Conservation (phyloP, 2,888 invertebrate genomes). For the Cantharis rustica region DNA sequence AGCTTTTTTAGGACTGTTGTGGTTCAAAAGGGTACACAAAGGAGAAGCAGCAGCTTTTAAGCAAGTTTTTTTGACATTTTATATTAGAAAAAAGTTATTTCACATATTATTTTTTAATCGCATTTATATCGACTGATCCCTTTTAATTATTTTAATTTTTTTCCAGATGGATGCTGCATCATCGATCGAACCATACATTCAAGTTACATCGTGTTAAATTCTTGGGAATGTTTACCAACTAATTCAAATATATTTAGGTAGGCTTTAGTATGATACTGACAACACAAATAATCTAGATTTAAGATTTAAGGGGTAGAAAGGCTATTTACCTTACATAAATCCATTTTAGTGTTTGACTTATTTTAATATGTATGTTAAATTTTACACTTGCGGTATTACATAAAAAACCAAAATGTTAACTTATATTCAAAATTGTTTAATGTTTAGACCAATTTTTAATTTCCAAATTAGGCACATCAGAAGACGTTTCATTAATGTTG, state of each 20-base stretch:
- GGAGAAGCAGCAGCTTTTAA: background rate
- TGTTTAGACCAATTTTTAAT: background rate
- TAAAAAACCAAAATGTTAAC: background rate
- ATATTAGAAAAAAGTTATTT: background rate
- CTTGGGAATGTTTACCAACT: background rate
- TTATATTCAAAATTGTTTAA: background rate
- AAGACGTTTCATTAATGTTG: background rate
- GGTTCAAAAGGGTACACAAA: background rate
- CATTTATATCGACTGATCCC: background rate
- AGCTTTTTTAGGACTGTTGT: background rate
- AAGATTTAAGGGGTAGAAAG: background rate
- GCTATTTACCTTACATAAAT: background rate
- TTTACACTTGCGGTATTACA: background rate
- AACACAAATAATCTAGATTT: background rate
- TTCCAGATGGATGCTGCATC: background rate
- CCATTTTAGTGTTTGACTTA: background rate
- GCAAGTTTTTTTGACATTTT: background rate
- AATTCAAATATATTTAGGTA: background rate
- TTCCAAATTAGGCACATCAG: background rate
- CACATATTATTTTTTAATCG: background rate
- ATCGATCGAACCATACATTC: background rate
- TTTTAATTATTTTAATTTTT: background rate
- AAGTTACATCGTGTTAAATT: background rate
- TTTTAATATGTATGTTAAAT: background rate
- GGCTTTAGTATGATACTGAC: background rate